These are phyloP conservation scores for Clarias macrocephalus DNA, from an alignment of 2,113 vertebrate genomes.

Conservation along the genomic window DNA sequence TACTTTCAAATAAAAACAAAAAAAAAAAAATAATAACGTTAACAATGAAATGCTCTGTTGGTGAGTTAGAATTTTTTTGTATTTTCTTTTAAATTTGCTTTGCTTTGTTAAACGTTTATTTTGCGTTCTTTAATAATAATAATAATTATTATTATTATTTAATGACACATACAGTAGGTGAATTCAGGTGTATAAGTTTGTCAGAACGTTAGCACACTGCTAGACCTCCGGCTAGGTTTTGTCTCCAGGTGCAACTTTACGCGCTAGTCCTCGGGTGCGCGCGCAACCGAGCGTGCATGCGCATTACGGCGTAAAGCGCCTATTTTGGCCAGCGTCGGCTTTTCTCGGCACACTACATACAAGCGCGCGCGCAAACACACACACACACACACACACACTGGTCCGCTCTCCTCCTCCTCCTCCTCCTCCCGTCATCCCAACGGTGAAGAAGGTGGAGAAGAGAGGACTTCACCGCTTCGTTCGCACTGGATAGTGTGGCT, in stretches of 20 bases:
- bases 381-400: neutral
- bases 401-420: neutral
- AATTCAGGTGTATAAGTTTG: neutral
- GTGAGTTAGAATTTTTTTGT: neutral
- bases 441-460: constrained; percentile 27
- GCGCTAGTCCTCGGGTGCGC: neutral
- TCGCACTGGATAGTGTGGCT: neutral
- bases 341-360: no score
- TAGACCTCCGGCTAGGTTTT: no score
- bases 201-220: neutral
- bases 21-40: no score
- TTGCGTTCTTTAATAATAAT: neutral
- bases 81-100: neutral
- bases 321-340: constrained; percentile 5
- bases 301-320: neutral
- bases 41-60: no score
- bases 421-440: neutral
- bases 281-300: neutral
- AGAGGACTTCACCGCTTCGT: constrained; percentile 7
- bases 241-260: neutral
- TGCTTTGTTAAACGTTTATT: neutral
- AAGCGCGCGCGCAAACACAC: no score
- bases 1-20: no score
- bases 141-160: neutral
- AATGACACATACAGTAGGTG: neutral